A percentile compares a stretch with the other conserved stretches of the same genome.
These are phyloP conservation scores for Brassicogethes aeneus DNA, from an alignment of 2,888 invertebrate species.

Conservation along the genomic window DNA sequence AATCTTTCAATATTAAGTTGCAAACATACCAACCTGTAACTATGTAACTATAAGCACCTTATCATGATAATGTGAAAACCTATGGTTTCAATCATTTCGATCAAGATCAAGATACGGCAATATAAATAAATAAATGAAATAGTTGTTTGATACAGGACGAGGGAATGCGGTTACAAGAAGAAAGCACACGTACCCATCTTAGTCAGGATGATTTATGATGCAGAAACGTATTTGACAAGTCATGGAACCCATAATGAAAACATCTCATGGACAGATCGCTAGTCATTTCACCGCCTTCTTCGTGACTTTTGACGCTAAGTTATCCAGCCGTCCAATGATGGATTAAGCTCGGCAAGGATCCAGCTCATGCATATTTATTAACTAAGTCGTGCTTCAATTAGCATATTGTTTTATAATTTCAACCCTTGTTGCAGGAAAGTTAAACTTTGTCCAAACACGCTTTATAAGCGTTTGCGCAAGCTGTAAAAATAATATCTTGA, in stretches of 20 bases:
- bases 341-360: constrained; percentile 30
- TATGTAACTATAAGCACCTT: neutral
- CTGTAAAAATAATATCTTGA: too few species aligned
- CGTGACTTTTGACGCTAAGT: constrained; percentile 44
- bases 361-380: constrained; percentile 34
- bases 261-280: constrained; percentile 43
- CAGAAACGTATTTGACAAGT: constrained; percentile 37
- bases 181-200: neutral
- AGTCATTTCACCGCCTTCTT: constrained; percentile 43
- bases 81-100: neutral
- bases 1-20: neutral
- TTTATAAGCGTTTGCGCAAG: too few species aligned
- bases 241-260: constrained; percentile 43
- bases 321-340: constrained; percentile 32
- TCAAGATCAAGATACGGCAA: constrained; percentile 6
- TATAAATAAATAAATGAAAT: constrained; percentile 19
- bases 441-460: neutral
- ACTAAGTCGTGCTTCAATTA: constrained; percentile 31
- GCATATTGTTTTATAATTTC: constrained; percentile 40
- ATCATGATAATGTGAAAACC: neutral
- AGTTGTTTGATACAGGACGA: constrained; percentile 15
- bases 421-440: constrained; percentile 9
- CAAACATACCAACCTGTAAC: neutral
- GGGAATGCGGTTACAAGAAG: neutral
- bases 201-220: constrained; percentile 31